Base-by-base conservation (phyloP, 2,113 vertebrate species). In the Smithornis capensis region DNA sequence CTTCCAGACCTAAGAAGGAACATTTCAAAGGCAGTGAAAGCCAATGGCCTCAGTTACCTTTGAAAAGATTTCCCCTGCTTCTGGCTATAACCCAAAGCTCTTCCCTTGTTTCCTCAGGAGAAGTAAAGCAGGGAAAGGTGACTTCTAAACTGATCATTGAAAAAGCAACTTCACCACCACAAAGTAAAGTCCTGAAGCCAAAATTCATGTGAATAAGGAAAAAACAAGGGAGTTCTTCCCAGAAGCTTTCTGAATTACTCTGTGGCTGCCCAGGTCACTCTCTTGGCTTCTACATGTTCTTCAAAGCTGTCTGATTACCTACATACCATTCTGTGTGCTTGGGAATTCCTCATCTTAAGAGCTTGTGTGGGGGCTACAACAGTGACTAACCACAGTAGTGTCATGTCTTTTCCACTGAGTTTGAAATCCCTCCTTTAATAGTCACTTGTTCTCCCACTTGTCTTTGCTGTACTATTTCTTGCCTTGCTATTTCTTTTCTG, bases 311-410 rank as follows among this genome's bases (percentile, higher is more conserved):
- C 38, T 29, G 42, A 52, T 62, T 42, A 62, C 56, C 73, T 16
- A 52, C n/a, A 38, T 10, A 8, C 35, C 4, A 2, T 35, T 78
- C 4, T 0, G 4, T 24, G 42, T 19, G 38, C 18, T 44, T 2
- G 2, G 79, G 31, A n/a, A 79, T 70, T 90, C 83, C 79, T 86
- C 2, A 1, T 52, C 64, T 33, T 50, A 35, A 33, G n/a, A 57
- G 42, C 60, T 59, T 28, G 18, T 27, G 40, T 4, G 0, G 56
- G 75, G 79, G 28, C 50, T 11, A 17, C 59, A 64, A 12, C 3
- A 9, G 67, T 85, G 69, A 74, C 63, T 53, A 65, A 87, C 45
- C 3, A 4, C 38, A 15, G 74, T 19, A 5, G n/a, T 31, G 47
- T 31, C 44, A 75, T 5, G 0, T 62, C 56, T 64, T 37, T 37